Evolutionary conservation across 2,797 vertebrate genomes (phyloP).

Genomic region (Chaetodon trifasciatus): DNA sequence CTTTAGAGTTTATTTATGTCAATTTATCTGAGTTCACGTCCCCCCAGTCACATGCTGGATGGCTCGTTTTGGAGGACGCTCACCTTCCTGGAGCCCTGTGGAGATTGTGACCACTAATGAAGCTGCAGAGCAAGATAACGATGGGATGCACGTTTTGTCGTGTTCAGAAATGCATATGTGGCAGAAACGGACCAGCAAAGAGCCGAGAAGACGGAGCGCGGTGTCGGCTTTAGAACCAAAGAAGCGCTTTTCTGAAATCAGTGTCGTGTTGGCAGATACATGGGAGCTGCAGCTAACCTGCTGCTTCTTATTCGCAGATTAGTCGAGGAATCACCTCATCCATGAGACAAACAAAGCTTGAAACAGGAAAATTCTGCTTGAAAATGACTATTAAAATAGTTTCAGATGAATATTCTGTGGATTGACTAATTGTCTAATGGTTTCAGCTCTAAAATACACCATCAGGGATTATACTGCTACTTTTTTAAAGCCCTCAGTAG

Average conservation of each 20-base stretch:
- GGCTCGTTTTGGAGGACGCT: background rate
- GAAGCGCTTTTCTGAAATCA: background rate
- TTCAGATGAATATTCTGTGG: background rate
- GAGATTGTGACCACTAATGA: background rate
- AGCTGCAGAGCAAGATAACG: background rate
- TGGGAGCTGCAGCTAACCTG: background rate
- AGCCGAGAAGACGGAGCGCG: background rate
- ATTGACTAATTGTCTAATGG: background rate
- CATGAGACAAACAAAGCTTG: background rate
- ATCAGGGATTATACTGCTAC: background rate
- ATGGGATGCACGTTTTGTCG: background rate
- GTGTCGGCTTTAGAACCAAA: background rate
- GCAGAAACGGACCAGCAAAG: background rate
- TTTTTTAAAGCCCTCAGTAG: background rate
- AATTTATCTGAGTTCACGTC: background rate
- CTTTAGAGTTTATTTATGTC: constrained; percentile 27
- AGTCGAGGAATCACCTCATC: background rate
- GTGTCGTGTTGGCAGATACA: background rate
- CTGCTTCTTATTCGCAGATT: background rate
- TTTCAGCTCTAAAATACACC: background rate
- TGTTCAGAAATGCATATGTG: background rate
- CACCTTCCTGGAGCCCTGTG: background rate
- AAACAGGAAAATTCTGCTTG: background rate
- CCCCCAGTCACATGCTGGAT: background rate
- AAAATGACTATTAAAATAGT: background rate